Conservation (phyloP, 2,113 vertebrate genomes). For the Synchiropus splendidus region DNA sequence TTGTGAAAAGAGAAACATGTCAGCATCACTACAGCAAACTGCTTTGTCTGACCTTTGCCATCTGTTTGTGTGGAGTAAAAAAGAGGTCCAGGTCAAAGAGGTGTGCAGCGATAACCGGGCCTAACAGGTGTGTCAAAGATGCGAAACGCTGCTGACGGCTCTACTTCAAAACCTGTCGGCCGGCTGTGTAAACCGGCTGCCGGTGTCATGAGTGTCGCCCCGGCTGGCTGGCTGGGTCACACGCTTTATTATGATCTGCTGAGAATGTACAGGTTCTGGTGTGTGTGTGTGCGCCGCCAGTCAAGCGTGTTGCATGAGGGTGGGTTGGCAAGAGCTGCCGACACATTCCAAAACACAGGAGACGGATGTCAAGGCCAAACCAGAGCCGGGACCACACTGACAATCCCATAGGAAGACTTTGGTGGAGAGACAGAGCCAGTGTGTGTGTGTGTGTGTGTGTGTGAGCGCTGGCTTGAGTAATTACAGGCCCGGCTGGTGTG, state of each 20-base stretch:
- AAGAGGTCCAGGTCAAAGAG: no score
- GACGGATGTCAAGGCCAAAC: constrained; percentile 50
- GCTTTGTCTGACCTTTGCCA: no score
- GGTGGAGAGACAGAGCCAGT: constrained; percentile 32
- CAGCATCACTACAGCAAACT: no score
- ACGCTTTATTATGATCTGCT: constrained; percentile 4
- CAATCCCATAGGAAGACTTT: constrained; percentile 44
- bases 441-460: constrained; percentile 53
- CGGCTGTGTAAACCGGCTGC: no score
- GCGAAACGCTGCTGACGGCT: constrained; percentile 17
- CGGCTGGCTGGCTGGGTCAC: constrained; percentile 17
- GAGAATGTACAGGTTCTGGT: constrained; percentile 8
- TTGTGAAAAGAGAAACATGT: no score
- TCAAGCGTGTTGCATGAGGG: constrained; percentile 23
- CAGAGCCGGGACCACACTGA: constrained; percentile 42
- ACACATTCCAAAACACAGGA: constrained; percentile 48
- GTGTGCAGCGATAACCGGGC: no score
- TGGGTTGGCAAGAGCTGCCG: constrained; percentile 20
- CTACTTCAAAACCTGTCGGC: constrained; percentile 25
- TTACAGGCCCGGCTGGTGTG: constrained; percentile 62
- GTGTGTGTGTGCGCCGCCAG: constrained; percentile 10
- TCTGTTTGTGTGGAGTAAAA: no score
- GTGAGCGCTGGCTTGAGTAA: constrained; percentile 52
- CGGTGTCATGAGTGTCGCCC: constrained; percentile 17
- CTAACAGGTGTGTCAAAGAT: constrained; percentile 33